Evolutionary conservation across 2,888 invertebrate species (phyloP), one percentile per base, ranked within the genome.

Genomic region (Dione vanillae): DNA sequence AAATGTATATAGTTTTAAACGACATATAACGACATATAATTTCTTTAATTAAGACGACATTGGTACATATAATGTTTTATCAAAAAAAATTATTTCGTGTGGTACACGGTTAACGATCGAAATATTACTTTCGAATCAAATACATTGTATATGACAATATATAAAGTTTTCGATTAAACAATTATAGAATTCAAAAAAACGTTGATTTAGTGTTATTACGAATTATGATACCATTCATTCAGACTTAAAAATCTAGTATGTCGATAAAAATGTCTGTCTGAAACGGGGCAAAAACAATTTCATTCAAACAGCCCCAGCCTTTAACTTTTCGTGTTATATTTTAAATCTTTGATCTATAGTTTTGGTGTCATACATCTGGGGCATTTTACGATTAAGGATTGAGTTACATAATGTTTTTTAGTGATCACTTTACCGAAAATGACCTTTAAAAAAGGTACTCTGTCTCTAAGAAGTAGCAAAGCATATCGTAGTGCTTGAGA

Each of bases 331-430:
- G 51, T 59, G 67, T 40, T 59, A 67, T 59, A 67, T 59, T 59
- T 67, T 51, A 16, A 59, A 45, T 19, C 27, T 59, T 58, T 20
- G 51, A 20, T 49, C 45, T 37, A n/a, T n/a, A 67, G 49, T 67
- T 59, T 67, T 27, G 49, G 16, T 49, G 58, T 67, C 20, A 27
- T 58, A 43, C 45, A 45, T 67, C 51, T 51, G 49, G 40, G 59
- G 40, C 67, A 20, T 67, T 59, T 45, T 45, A 54, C 27, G 51
- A 59, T 49, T 59, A 49, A 67, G 49, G 27, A 67, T 72, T 66
- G 71, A 73, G 65, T 54, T 56, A 49, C 37, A 58, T 69, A 72
- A 65, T 62, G 67, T 56, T 67, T 61, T 61, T 52, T 52, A n/a
- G 58, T n/a, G n/a, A n/a, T n/a, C n/a, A n/a, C n/a, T n/a, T n/a